These are phyloP conservation scores for Lontra canadensis DNA, from an alignment of 2,113 vertebrate species.

Conservation along the genomic window DNA sequence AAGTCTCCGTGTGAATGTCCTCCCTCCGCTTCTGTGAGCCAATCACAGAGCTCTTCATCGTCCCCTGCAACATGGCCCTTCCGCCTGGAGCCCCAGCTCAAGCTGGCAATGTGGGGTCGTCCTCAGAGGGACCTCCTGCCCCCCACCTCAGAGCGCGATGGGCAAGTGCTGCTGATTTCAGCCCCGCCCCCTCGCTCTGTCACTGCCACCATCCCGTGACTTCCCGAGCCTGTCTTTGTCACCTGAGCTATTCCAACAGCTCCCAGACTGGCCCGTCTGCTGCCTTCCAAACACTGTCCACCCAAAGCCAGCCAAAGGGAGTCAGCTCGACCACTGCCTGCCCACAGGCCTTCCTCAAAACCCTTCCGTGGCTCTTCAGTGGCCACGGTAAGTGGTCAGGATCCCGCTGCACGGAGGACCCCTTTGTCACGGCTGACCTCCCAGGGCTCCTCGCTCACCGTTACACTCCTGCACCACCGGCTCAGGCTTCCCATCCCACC, in stretches of 20 bases:
- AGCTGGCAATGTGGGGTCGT: accelerated
- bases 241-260: background rate
- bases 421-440: accelerated
- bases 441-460: accelerated
- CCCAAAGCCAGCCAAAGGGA: background rate
- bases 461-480: accelerated
- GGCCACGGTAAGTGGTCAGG: accelerated
- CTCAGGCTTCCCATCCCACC: accelerated
- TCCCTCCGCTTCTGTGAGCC: background rate
- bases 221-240: accelerated
- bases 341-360: background rate
- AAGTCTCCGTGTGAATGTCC: background rate
- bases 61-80: background rate
- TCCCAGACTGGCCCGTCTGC: background rate
- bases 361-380: background rate
- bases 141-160: background rate
- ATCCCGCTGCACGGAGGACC: background rate
- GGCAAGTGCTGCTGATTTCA: accelerated
- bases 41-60: background rate
- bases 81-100: background rate
- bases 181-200: background rate
- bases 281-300: background rate
- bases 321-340: accelerated
- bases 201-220: background rate
- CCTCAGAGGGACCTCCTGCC: background rate